These are phyloP conservation scores for Neomorphus geoffroyi DNA, from an alignment of 2,797 vertebrate species.

Conservation along the genomic window DNA sequence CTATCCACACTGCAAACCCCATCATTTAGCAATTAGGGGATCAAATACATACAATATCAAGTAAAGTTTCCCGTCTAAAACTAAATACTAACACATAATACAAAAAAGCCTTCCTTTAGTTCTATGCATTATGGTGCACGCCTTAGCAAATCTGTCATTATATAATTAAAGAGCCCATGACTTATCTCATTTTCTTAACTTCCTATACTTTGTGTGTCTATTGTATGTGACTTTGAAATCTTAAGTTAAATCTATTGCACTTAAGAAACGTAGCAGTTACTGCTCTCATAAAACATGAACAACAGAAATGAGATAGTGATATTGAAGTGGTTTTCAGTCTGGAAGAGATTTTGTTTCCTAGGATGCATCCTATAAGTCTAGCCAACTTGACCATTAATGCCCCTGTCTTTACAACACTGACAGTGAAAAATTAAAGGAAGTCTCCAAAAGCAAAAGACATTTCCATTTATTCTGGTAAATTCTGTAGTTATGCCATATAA, in stretches of 20 bases:
- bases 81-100: not conserved
- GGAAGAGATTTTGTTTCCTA: not conserved
- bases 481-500: not conserved
- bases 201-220: not conserved
- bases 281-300: not conserved
- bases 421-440: not conserved
- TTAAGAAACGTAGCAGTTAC: not conserved
- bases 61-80: not conserved
- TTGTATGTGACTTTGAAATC: not conserved
- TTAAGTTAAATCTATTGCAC: not conserved
- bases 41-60: not conserved
- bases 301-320: not conserved
- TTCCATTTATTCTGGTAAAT: not conserved
- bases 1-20: not conserved
- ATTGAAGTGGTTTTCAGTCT: not conserved
- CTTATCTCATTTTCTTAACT: not conserved
- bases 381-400: not conserved
- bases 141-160: too few relatives aligned
- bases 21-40: not conserved
- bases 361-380: not conserved
- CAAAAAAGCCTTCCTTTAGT: not conserved
- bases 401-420: not conserved
- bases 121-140: not conserved
- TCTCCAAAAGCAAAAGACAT: not conserved
- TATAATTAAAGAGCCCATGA: not conserved